phyloP scores from a whole-genome alignment of 1,140 invertebrate genomes.

The Zaprionus inermis region DNA sequence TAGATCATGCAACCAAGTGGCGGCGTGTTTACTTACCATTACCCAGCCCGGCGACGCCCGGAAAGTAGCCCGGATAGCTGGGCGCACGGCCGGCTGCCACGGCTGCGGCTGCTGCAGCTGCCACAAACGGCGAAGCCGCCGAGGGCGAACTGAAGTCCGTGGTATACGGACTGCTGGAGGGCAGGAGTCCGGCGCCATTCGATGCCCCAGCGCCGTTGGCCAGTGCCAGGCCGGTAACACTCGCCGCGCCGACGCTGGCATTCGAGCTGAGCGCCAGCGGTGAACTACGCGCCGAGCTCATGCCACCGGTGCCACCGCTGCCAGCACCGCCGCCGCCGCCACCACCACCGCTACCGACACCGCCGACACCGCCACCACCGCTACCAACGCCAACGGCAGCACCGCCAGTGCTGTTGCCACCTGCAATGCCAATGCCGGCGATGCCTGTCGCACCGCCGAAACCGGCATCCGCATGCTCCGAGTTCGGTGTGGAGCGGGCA shows the following conservation, averaged over 20 bases:
- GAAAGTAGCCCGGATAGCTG: constrained; percentile 80
- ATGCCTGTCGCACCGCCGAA: constrained; percentile 58
- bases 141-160: constrained; percentile 79
- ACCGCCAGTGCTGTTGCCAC: constrained; percentile 47
- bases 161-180: constrained; percentile 78
- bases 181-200: constrained; percentile 74
- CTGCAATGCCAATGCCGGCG: constrained; percentile 61
- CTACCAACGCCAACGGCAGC: not conserved
- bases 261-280: constrained; percentile 81
- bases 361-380: constrained; percentile 39
- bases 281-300: constrained; percentile 80
- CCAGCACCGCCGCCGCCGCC: constrained; percentile 37
- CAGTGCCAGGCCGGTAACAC: constrained; percentile 63
- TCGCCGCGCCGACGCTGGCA: constrained; percentile 74
- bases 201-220: constrained; percentile 74
- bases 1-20: not conserved
- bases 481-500: constrained; percentile 80
- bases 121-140: constrained; percentile 75
- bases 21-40: constrained; percentile 68
- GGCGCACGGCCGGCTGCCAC: constrained; percentile 75
- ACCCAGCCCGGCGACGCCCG: constrained; percentile 69
- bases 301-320: constrained; percentile 59
- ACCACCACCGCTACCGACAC: constrained; percentile 28
- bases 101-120: constrained; percentile 73
- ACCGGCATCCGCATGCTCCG: constrained; percentile 72